Evolutionary conservation across 2,797 vertebrate species (phyloP).

Genomic region (Eurystomus glaucurus): DNA sequence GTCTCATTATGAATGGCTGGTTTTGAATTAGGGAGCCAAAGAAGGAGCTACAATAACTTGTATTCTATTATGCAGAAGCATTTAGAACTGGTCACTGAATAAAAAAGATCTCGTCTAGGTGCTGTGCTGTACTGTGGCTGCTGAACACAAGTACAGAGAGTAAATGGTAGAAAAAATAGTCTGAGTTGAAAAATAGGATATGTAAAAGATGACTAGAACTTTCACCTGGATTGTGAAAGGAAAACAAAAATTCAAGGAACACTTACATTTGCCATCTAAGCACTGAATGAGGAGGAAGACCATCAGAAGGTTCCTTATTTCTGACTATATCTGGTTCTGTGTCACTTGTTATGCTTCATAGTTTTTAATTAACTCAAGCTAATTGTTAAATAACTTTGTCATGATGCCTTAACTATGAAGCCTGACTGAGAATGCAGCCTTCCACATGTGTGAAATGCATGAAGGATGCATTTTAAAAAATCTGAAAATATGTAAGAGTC

Average conservation of each 20-base stretch:
- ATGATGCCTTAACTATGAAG: background rate
- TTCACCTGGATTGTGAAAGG: background rate
- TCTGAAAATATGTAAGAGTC: background rate
- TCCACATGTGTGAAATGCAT: background rate
- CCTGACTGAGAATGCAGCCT: background rate
- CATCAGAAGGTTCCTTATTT: background rate
- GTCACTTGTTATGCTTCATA: background rate
- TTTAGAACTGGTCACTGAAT: background rate
- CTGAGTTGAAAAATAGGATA: background rate
- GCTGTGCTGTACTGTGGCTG: background rate
- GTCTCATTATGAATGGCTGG: background rate
- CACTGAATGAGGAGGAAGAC: background rate
- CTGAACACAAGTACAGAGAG: background rate
- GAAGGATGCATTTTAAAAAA: background rate
- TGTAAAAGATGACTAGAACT: background rate
- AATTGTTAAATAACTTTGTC: background rate
- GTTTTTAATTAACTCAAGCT: slow-evolving; percentile 15
- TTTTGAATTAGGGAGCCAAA: background rate
- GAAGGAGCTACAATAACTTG: background rate
- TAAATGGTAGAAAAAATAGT: background rate
- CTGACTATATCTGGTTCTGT: background rate
- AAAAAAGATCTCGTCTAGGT: background rate
- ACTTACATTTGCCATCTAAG: background rate
- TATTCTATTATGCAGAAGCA: background rate
- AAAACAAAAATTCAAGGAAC: background rate